These are phyloP conservation scores for Lycia hirtaria DNA, from an alignment of 2,888 invertebrate species.

Conservation along the genomic window DNA sequence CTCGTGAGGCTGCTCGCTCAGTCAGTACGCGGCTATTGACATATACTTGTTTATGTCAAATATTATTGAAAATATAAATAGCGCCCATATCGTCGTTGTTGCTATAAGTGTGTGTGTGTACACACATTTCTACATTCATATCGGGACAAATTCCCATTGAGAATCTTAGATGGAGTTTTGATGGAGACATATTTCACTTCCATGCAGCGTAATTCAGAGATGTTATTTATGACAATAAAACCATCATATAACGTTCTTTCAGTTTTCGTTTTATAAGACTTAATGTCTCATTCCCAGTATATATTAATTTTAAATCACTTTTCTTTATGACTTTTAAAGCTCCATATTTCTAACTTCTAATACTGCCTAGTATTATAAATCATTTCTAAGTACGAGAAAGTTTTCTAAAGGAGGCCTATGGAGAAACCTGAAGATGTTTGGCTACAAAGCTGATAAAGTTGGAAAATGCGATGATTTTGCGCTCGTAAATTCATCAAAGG, in stretches of 20 bases:
- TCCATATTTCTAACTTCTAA: not conserved
- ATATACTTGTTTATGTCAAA: constrained; percentile 2
- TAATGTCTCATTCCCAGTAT: not conserved
- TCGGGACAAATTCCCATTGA: not conserved
- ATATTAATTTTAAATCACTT: not conserved
- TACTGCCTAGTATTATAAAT: not conserved
- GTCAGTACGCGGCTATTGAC: too few relatives aligned
- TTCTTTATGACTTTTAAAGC: not conserved
- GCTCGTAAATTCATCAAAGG: constrained; percentile 1
- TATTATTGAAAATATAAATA: not conserved
- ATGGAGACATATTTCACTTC: not conserved
- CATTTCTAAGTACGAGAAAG: not conserved
- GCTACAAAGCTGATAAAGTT: constrained; percentile 15
- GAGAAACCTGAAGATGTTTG: constrained; percentile 26
- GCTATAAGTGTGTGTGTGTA: not conserved
- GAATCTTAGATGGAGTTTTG: not conserved
- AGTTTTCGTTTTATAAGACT: not conserved
- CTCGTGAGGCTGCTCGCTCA: too few relatives aligned
- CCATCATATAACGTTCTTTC: too few relatives aligned
- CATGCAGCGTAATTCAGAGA: not conserved
- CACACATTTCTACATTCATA: not conserved
- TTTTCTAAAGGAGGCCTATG: constrained; percentile 18
- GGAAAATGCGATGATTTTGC: not conserved
- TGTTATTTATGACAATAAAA: too few relatives aligned
- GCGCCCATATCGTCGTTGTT: not conserved